A percentile compares a stretch with the other conserved stretches of the same genome.
phyloP scores from a whole-genome alignment of 2,888 invertebrate species.

The Mythimna loreyi region DNA sequence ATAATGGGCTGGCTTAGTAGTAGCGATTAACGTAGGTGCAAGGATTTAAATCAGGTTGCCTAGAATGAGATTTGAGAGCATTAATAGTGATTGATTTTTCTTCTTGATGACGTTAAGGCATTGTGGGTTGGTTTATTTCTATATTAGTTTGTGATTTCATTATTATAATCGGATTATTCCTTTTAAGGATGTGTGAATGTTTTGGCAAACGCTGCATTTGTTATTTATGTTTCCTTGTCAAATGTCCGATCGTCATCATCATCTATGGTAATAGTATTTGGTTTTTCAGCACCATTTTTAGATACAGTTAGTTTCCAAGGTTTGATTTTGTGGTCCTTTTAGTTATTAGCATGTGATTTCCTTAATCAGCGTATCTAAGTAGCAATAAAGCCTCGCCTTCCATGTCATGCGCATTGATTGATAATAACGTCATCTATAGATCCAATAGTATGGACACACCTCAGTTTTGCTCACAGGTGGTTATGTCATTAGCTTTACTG shows the following conservation, averaged over 20 bases:
- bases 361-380: slow-evolving; percentile 16
- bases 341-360: slow-evolving; percentile 7
- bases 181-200: slow-evolving; percentile 51
- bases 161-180: slow-evolving; percentile 62
- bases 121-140: slow-evolving; percentile 56
- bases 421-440: slow-evolving; percentile 25
- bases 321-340: slow-evolving; percentile 9
- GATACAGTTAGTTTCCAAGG: neutral
- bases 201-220: slow-evolving; percentile 39
- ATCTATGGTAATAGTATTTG: slow-evolving; percentile 2
- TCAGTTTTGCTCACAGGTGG: slow-evolving; percentile 2
- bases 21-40: slow-evolving; percentile 75
- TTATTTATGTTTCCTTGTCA: slow-evolving; percentile 45
- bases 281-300: slow-evolving; percentile 7
- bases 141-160: slow-evolving; percentile 51
- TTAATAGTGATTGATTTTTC: slow-evolving; percentile 63
- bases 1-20: slow-evolving; percentile 81
- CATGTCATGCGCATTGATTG: slow-evolving; percentile 29
- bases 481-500: slow-evolving; percentile 31
- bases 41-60: slow-evolving; percentile 67
- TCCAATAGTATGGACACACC: slow-evolving; percentile 10
- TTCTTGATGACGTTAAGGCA: slow-evolving; percentile 52
- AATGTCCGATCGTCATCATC: slow-evolving; percentile 24
- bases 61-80: slow-evolving; percentile 64
- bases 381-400: slow-evolving; percentile 7